phyloP scores from a whole-genome alignment of 2,888 invertebrate species.

The Drosophila gaucha region DNA sequence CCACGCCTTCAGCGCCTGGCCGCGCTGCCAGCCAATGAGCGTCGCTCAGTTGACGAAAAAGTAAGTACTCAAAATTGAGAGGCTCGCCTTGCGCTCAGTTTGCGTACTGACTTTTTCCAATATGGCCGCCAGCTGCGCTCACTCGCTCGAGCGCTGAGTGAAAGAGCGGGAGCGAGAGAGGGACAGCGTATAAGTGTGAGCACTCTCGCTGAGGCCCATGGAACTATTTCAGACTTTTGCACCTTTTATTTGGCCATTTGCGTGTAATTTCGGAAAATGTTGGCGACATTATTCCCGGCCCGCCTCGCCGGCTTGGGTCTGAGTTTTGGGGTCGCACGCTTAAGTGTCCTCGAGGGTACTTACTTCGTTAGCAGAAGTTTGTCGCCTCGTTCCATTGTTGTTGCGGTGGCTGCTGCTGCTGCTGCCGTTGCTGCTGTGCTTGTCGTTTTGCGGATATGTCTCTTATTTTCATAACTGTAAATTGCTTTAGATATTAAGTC shows the following conservation, averaged over 20 bases:
- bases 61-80: slow-evolving; percentile 38
- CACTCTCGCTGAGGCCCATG: slow-evolving; percentile 35
- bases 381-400: slow-evolving; percentile 56
- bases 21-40: slow-evolving; percentile 36
- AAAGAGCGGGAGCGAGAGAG: slow-evolving; percentile 19
- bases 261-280: slow-evolving; percentile 81
- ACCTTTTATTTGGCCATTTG: slow-evolving; percentile 80
- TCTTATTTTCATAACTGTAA: slow-evolving; percentile 83
- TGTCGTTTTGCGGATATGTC: slow-evolving; percentile 81
- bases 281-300: slow-evolving; percentile 70
- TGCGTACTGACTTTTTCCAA: slow-evolving; percentile 34
- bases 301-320: slow-evolving; percentile 39
- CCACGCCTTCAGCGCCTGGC: slow-evolving; percentile 59
- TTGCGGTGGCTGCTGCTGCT: slow-evolving; percentile 44
- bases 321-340: slow-evolving; percentile 69
- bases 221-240: slow-evolving; percentile 67
- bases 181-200: slow-evolving; percentile 5
- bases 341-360: slow-evolving; percentile 83
- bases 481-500: slow-evolving; percentile 83
- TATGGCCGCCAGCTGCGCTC: slow-evolving; percentile 50
- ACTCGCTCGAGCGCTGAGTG: slow-evolving; percentile 31
- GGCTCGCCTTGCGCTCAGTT: slow-evolving; percentile 15
- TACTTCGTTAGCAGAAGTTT: slow-evolving; percentile 81
- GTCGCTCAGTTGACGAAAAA: slow-evolving; percentile 14
- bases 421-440: slow-evolving; percentile 47